Conservation (phyloP, 2,797 vertebrate species). For the Eidolon dupreanum region DNA sequence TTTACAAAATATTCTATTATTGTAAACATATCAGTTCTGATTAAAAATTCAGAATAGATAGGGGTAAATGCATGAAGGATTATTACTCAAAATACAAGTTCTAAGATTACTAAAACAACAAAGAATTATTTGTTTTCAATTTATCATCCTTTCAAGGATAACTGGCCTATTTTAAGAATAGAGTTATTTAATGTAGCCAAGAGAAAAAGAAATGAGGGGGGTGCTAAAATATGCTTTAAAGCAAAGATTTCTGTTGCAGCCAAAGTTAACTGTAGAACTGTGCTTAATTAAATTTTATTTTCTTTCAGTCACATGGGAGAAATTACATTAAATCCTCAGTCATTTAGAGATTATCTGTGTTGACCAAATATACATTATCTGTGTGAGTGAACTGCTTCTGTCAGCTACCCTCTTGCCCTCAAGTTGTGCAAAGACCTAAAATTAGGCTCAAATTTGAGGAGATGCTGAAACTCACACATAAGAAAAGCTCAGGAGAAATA, state of each 20-base stretch:
- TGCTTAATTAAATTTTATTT: constrained; percentile 74
- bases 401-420: rapidly evolving
- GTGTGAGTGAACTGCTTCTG: not conserved
- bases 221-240: not conserved
- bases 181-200: constrained; percentile 6
- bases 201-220: not conserved
- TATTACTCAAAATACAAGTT: constrained; percentile 44
- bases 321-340: constrained; percentile 52
- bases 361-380: not conserved
- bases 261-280: not conserved
- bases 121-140: constrained; percentile 63
- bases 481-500: not conserved
- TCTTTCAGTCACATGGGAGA: constrained; percentile 38
- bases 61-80: not conserved
- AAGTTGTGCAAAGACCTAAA: not conserved
- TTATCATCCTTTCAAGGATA: constrained; percentile 30
- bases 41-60: constrained; percentile 10
- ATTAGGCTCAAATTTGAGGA: not conserved
- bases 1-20: constrained; percentile 37
- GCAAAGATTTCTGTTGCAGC: not conserved
- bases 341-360: constrained; percentile 44
- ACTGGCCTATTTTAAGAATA: constrained; percentile 56
- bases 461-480: not conserved
- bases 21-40: not conserved
- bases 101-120: constrained; percentile 54